A percentile compares a stretch with the other conserved stretches of the same genome.
Conservation (phyloP, 2,888 invertebrate genomes). For the Rhodophaea formosa region DNA sequence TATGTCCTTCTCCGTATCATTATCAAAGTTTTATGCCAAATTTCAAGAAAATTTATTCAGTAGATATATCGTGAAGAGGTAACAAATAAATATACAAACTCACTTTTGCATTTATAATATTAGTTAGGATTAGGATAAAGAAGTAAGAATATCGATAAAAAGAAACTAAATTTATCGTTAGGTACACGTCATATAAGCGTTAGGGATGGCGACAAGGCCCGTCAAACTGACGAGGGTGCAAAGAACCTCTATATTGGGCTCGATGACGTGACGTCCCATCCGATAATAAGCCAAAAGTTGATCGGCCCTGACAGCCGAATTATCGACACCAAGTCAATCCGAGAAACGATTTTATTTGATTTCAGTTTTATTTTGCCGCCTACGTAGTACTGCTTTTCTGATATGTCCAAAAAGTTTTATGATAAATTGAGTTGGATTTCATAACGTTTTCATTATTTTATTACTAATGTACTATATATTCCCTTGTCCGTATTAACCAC, state of each 20-base stretch:
- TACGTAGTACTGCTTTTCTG: not conserved
- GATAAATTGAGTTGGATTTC: not conserved
- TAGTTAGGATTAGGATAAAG: too few relatives aligned
- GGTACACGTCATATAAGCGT: slow-evolving; percentile 36
- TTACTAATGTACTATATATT: too few relatives aligned
- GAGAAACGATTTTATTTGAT: slow-evolving; percentile 14
- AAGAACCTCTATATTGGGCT: slow-evolving; percentile 37
- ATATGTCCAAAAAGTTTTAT: not conserved
- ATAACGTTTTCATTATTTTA: not conserved
- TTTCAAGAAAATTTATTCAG: too few relatives aligned
- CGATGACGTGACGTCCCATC: slow-evolving; percentile 38
- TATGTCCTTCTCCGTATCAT: too few relatives aligned
- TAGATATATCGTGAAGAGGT: too few relatives aligned
- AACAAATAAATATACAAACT: too few relatives aligned
- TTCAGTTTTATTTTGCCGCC: slow-evolving; percentile 5
- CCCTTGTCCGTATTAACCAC: too few relatives aligned
- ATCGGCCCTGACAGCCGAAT: slow-evolving; percentile 22
- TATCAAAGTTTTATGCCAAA: too few relatives aligned
- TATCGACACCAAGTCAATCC: slow-evolving; percentile 20
- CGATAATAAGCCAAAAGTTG: slow-evolving; percentile 40
- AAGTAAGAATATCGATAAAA: slow-evolving; percentile 17
- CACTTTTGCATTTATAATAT: too few relatives aligned
- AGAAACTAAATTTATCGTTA: slow-evolving; percentile 14
- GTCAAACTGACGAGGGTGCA: slow-evolving; percentile 55
- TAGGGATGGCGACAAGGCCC: slow-evolving; percentile 37